phyloP scores from a whole-genome alignment of 1,140 invertebrate species.

The Anthonomus grandis region DNA sequence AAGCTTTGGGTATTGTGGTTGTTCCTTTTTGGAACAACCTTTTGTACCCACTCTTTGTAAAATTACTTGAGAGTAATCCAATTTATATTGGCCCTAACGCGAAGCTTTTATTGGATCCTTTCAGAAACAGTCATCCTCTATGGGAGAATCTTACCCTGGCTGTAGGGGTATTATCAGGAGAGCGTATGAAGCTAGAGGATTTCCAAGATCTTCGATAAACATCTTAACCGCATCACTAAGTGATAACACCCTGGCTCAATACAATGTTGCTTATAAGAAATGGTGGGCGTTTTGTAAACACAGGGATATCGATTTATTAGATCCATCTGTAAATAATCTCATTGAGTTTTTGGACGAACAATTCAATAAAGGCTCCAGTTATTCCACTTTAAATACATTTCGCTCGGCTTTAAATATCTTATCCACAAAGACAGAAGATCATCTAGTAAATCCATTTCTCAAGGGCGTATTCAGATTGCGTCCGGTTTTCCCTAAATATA shows the following conservation, averaged over 20 bases:
- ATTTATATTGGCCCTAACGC: background rate
- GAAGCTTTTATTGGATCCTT: slow-evolving; percentile 4
- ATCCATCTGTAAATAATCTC: background rate
- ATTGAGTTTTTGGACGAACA: background rate
- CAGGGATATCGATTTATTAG: no score
- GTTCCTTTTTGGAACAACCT: background rate
- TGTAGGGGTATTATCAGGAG: slow-evolving; percentile 2
- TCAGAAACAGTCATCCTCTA: background rate
- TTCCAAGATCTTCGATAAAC: background rate
- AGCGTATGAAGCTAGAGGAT: background rate
- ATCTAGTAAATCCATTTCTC: background rate
- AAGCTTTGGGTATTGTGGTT: slow-evolving; percentile 1
- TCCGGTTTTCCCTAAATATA: background rate
- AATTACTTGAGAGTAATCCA: background rate
- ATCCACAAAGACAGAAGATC: background rate
- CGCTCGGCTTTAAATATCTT: background rate
- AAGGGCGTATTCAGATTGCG: background rate
- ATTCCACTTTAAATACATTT: background rate
- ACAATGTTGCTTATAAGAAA: background rate
- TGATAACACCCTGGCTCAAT: background rate
- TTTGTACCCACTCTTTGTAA: background rate
- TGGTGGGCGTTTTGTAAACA: slow-evolving; percentile 10
- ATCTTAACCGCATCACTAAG: background rate
- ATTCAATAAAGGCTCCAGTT: background rate
- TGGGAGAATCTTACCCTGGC: slow-evolving; percentile 3